phyloP scores from a whole-genome alignment of 2,113 vertebrate genomes.

The Mesembrinibis cayennensis region DNA sequence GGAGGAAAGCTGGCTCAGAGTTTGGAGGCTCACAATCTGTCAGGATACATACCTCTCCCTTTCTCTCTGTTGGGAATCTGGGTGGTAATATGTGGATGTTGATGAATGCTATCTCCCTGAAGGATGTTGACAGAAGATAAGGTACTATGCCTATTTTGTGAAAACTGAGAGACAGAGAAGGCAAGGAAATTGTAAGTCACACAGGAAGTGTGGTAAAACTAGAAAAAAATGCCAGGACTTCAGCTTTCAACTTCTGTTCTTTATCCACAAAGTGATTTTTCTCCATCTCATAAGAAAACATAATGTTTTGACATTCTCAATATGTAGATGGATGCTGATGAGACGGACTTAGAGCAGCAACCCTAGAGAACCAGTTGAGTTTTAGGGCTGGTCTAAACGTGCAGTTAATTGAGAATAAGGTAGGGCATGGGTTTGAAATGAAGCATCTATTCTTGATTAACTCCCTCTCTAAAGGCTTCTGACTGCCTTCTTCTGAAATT shows the following conservation, averaged over 20 bases:
- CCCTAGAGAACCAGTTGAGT: background rate
- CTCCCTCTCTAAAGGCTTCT: background rate
- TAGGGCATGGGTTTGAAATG: background rate
- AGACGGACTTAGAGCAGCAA: rapidly evolving
- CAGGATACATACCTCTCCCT: background rate
- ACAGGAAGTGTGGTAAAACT: background rate
- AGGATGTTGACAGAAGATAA: background rate
- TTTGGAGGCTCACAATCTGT: background rate
- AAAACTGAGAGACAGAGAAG: background rate
- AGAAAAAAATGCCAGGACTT: background rate
- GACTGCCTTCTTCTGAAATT: background rate
- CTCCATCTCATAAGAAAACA: background rate
- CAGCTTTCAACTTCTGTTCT: background rate
- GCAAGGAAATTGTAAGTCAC: background rate
- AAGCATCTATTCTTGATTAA: background rate
- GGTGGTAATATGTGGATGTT: background rate
- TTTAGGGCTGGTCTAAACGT: background rate
- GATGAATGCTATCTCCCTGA: background rate
- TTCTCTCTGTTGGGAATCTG: background rate
- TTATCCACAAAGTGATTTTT: background rate
- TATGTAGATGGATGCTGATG: background rate
- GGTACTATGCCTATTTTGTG: background rate
- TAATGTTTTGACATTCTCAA: background rate
- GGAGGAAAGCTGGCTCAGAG: background rate
- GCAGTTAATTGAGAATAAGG: background rate